phyloP scores from a whole-genome alignment of 2,113 vertebrate species.

The Colossoma macropomum region DNA sequence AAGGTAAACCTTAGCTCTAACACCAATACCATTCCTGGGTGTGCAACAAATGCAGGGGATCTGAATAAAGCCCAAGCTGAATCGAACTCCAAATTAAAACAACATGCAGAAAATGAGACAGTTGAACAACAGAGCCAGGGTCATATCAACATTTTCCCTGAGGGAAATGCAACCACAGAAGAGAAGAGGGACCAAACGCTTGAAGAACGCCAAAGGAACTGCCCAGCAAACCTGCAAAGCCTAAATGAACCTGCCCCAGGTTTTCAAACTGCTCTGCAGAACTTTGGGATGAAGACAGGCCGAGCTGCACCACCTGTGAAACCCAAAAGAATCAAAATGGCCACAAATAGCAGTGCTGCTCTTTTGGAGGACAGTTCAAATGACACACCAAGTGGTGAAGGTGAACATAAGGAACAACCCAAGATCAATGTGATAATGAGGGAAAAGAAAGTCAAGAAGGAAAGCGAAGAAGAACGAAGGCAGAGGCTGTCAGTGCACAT shows the following conservation, averaged over 20 bases:
- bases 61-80: slow-evolving; percentile 42
- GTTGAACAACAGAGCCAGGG: background rate
- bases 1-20: slow-evolving; percentile 35
- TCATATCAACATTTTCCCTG: background rate
- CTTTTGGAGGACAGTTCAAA: slow-evolving; percentile 8
- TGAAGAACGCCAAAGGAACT: slow-evolving; percentile 22
- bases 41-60: slow-evolving; percentile 64
- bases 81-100: slow-evolving; percentile 23
- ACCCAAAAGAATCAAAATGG: slow-evolving; percentile 72
- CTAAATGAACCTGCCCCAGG: slow-evolving; percentile 56
- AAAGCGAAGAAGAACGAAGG: slow-evolving; percentile 84
- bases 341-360: slow-evolving; percentile 31
- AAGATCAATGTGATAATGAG: slow-evolving; percentile 76
- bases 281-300: slow-evolving; percentile 65
- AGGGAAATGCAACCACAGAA: background rate
- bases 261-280: slow-evolving; percentile 63
- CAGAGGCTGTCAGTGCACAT: slow-evolving; percentile 88
- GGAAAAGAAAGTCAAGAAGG: slow-evolving; percentile 76
- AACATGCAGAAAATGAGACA: slow-evolving; percentile 31
- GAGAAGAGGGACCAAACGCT: slow-evolving; percentile 8
- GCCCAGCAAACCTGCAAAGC: slow-evolving; percentile 25
- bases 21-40: background rate
- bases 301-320: slow-evolving; percentile 65
- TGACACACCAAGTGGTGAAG: slow-evolving; percentile 12
- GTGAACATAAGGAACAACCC: slow-evolving; percentile 1